Conservation (phyloP, 64 coral and sea anemone species). For the Porites australiensis region DNA sequence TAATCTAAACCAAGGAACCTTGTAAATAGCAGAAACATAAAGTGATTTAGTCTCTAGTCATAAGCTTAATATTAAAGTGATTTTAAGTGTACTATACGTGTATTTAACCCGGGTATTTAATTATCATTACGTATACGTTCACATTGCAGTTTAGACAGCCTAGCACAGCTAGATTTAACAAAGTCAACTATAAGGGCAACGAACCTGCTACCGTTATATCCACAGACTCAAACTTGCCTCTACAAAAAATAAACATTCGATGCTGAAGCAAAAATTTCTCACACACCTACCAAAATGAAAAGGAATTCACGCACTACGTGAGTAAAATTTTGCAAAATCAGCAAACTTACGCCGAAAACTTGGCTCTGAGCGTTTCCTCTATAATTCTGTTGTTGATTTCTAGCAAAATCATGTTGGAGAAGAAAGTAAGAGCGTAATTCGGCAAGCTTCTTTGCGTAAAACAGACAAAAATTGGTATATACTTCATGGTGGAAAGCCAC, state of each 20-base stretch:
- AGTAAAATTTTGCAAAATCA: neutral
- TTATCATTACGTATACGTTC: no score
- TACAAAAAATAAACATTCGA: conserved; percentile 32
- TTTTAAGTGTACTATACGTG: no score
- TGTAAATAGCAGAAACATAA: no score
- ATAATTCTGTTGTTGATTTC: conserved; percentile 94
- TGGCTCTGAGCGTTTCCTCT: conserved; percentile 83
- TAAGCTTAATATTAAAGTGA: no score
- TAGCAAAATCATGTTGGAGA: conserved; percentile 95
- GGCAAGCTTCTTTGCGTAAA: neutral
- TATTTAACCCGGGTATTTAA: no score
- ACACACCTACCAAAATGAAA: neutral
- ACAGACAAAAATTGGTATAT: neutral
- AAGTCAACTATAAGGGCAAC: conserved; percentile 20
- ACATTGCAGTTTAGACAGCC: no score
- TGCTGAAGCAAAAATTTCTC: neutral
- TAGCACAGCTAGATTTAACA: no score
- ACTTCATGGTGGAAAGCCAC: no score
- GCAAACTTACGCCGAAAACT: conserved; percentile 84
- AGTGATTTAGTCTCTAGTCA: no score
- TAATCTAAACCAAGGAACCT: no score
- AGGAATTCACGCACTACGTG: neutral
- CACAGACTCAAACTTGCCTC: conserved; percentile 95
- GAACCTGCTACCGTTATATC: conserved; percentile 96
- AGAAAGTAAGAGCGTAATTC: neutral